A percentile compares a stretch with the other conserved stretches of the same genome.
phyloP scores from a whole-genome alignment of 2,888 invertebrate genomes.

The Tubulanus polymorphus region DNA sequence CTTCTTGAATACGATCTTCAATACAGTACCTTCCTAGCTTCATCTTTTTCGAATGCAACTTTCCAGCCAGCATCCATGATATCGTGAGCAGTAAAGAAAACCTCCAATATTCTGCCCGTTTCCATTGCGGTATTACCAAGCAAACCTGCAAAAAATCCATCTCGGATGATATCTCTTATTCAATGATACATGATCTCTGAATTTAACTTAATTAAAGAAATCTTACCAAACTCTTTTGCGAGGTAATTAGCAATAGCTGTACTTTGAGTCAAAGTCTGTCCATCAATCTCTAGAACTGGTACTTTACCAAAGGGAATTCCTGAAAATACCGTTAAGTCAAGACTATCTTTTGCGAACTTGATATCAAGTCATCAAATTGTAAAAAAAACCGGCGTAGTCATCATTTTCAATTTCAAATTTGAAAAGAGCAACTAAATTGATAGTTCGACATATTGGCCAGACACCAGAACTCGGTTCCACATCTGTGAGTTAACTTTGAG shows the following conservation, averaged over 20 bases:
- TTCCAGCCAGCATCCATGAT: neutral
- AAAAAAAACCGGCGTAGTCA: too few relatives aligned
- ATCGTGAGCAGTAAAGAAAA: neutral
- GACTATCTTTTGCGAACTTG: too few relatives aligned
- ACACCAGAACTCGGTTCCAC: too few relatives aligned
- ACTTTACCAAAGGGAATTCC: neutral
- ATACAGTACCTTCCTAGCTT: neutral
- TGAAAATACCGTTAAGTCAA: too few relatives aligned
- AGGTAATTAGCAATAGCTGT: neutral
- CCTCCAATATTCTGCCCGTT: neutral
- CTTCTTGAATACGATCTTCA: neutral
- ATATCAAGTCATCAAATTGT: too few relatives aligned
- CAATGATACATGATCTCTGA: neutral
- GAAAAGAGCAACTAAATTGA: too few relatives aligned
- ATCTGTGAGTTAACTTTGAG: too few relatives aligned
- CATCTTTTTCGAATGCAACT: neutral
- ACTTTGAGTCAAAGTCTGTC: neutral
- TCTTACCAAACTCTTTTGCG: neutral
- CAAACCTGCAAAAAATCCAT: neutral
- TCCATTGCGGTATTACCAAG: neutral
- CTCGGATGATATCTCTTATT: neutral
- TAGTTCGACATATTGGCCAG: too few relatives aligned
- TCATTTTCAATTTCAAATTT: too few relatives aligned
- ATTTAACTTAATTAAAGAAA: neutral
- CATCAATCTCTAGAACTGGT: neutral